Evolutionary conservation across 2,113 vertebrate species (phyloP), one percentile per base, ranked within the genome.

Genomic region (Gnathonemus echidnorhynchus): DNA sequence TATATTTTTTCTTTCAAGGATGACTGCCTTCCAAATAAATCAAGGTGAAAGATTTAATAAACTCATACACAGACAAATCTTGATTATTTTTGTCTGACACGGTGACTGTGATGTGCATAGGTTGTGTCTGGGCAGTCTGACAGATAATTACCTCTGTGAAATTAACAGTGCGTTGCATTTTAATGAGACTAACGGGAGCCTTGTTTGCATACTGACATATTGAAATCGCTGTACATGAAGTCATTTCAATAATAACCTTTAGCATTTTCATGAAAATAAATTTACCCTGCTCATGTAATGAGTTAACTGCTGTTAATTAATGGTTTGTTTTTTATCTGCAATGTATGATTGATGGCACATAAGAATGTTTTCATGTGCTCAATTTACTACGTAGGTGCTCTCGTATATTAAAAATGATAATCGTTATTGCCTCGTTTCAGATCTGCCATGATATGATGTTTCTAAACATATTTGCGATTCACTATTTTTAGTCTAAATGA

Each of bases 151-250:
- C 48, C 86, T 58, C 48, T 58, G 87, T 48, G 86, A 88, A 90
- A 91, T 92, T 92, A 91, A 90, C 90, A 91, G 89, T 86, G 91
- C 91, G 89, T 93, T 90, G 91, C 91, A 92, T 92, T 92, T 93
- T 92, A 93, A 93, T 93, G 91, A 93, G 91, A 89, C 91, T 92
- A 89, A 88, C 89, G 89, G 90, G 91, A 89, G 80, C 46, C 70
- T 86, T 45, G 66, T 91, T 90, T 93, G 90, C 89, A 90, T 91
- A 89, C 88, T 90, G 88, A 88, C 62, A 74, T 88, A 74, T 52
- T 92, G 84, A 89, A 91, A 70, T 90, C 66, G 86, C 42, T 80
- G 70, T 48, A 85, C 87, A 70, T 48, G 24, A 27, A 42, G n/a
- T 89, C 39, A 90, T 77, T 90, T 39, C 74, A 58, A 45, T 89